Evolutionary conservation across 2,113 vertebrate genomes (phyloP).

Genomic region (Ciconia maguari): DNA sequence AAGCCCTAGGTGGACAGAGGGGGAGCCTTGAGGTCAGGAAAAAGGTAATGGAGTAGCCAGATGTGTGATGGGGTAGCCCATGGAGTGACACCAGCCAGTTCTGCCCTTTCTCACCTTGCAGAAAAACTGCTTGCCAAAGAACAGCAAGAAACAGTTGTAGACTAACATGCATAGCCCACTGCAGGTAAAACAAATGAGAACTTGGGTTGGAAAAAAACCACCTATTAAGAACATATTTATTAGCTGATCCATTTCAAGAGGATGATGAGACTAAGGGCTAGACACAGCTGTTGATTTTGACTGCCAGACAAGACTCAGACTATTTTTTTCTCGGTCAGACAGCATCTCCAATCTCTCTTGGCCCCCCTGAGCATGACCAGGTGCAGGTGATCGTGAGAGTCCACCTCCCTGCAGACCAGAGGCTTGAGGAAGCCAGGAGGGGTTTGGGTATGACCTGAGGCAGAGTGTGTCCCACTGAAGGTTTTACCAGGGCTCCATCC

Average conservation of each 20-base stretch:
- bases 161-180: background rate
- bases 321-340: background rate
- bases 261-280: background rate
- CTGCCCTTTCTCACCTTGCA: background rate
- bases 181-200: background rate
- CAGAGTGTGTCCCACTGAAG: background rate
- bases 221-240: background rate
- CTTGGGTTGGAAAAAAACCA: background rate
- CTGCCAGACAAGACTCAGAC: background rate
- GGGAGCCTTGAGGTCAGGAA: background rate
- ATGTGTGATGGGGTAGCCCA: no score
- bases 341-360: background rate
- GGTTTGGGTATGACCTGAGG: background rate
- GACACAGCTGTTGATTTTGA: background rate
- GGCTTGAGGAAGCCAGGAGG: background rate
- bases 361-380: background rate
- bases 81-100: background rate
- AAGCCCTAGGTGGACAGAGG: background rate
- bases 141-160: background rate
- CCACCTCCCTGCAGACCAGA: background rate
- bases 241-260: background rate
- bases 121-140: background rate
- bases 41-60: background rate
- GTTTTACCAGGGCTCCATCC: background rate
- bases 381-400: background rate